phyloP scores from a whole-genome alignment of 2,888 invertebrate species.

The Theristus sp. region DNA sequence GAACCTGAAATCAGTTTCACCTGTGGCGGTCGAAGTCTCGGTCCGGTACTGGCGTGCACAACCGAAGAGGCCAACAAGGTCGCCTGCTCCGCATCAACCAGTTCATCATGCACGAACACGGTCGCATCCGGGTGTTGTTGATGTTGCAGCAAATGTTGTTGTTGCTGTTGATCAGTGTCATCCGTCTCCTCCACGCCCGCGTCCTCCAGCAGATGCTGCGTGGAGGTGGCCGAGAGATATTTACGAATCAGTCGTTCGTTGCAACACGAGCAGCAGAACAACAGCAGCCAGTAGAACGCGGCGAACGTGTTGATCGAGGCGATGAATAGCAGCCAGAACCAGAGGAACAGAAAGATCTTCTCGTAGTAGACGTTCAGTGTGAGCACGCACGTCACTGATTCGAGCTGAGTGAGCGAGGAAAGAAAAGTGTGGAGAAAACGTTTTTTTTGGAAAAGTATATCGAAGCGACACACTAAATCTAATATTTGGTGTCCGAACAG shows the following conservation, averaged over 20 bases:
- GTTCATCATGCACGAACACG: too few relatives aligned
- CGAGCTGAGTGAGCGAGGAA: constrained; percentile 17
- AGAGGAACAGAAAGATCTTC: constrained; percentile 25
- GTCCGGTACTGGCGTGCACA: too few relatives aligned
- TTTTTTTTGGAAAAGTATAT: too few relatives aligned
- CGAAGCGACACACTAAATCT: too few relatives aligned
- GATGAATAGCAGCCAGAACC: constrained; percentile 27
- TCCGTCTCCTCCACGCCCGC: not conserved
- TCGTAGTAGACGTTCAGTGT: constrained; percentile 28
- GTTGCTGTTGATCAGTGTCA: too few relatives aligned
- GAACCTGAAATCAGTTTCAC: too few relatives aligned
- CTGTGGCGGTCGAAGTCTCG: too few relatives aligned
- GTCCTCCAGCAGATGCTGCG: not conserved
- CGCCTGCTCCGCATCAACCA: too few relatives aligned
- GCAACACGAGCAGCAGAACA: not conserved
- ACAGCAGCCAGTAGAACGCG: not conserved
- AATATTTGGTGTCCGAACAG: too few relatives aligned
- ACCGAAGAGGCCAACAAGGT: too few relatives aligned
- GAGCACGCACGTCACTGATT: constrained; percentile 25
- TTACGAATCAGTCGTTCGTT: not conserved
- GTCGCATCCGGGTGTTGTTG: too few relatives aligned
- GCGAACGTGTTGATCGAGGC: constrained; percentile 14
- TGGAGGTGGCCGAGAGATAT: not conserved
- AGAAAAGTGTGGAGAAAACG: not conserved
- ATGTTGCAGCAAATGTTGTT: too few relatives aligned